Conservation (phyloP, 1,140 invertebrate species). For the Parapsyche elsis region DNA sequence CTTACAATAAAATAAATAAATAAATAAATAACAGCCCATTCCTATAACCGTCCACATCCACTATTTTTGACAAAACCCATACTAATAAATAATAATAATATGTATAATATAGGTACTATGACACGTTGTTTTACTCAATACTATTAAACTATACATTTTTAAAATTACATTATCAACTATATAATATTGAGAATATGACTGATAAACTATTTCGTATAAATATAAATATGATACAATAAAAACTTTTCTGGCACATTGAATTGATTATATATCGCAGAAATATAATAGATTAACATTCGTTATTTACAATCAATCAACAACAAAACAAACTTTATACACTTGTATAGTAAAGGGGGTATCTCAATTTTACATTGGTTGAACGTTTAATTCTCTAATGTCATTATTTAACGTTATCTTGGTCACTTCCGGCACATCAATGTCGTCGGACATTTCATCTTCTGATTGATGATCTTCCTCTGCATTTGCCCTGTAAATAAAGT, state of each 20-base stretch:
- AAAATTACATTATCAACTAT: no score
- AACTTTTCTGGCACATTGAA: slow-evolving; percentile 31
- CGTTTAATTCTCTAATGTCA: slow-evolving; percentile 44
- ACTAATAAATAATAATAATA: slow-evolving; percentile 4
- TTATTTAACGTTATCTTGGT: slow-evolving; percentile 47
- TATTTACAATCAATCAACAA: slow-evolving; percentile 12
- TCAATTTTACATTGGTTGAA: slow-evolving; percentile 47
- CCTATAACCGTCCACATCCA: slow-evolving; percentile 11
- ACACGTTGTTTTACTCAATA: not conserved
- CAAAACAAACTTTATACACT: slow-evolving; percentile 3
- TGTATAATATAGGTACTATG: not conserved
- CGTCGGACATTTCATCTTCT: slow-evolving; percentile 60
- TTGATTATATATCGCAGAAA: slow-evolving; percentile 20
- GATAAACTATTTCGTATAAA: no score
- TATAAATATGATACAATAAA: not conserved
- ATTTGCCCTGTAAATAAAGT: slow-evolving; percentile 60
- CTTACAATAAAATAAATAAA: slow-evolving; percentile 45
- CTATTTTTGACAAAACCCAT: slow-evolving; percentile 6
- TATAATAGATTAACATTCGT: slow-evolving; percentile 3
- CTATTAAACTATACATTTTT: not conserved
- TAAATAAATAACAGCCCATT: slow-evolving; percentile 20
- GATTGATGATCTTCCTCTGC: slow-evolving; percentile 63
- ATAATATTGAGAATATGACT: no score
- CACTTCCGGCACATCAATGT: slow-evolving; percentile 56
- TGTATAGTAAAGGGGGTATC: not conserved